These are phyloP conservation scores for Gila orcuttii DNA, from an alignment of 2,113 vertebrate genomes.

Conservation along the genomic window DNA sequence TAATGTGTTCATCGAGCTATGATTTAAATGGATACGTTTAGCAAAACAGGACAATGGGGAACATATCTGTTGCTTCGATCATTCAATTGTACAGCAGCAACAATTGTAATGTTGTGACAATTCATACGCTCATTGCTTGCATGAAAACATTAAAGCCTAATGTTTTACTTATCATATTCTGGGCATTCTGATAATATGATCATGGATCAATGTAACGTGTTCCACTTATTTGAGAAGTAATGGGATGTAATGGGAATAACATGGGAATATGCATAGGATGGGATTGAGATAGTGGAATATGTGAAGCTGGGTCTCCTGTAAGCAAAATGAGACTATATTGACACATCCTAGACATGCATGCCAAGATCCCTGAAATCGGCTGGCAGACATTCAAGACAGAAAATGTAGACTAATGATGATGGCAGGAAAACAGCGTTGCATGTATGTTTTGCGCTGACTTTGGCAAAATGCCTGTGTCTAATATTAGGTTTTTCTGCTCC, in stretches of 20 bases:
- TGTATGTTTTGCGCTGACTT: conserved; percentile 11
- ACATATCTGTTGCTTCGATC: conserved; percentile 16
- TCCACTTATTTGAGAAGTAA: background rate
- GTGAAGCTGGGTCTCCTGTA: background rate
- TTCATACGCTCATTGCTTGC: conserved; percentile 15
- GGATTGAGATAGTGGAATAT: background rate
- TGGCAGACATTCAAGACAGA: background rate
- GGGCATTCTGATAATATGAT: conserved; percentile 40
- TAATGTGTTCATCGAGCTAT: background rate
- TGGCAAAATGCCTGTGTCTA: background rate
- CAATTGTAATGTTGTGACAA: background rate
- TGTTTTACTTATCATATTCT: conserved; percentile 30
- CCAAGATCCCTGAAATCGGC: background rate
- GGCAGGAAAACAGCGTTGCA: background rate
- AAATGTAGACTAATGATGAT: conserved; percentile 6
- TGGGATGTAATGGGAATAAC: conserved; percentile 2
- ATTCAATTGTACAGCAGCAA: conserved; percentile 15
- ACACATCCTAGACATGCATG: background rate
- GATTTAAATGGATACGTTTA: background rate
- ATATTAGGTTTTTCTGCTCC: background rate
- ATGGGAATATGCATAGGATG: background rate
- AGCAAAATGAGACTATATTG: background rate
- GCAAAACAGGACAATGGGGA: background rate
- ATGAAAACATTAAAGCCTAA: conserved; percentile 42
- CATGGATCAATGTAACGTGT: conserved; percentile 17